A percentile compares a stretch with the other conserved stretches of the same genome.
phyloP scores from a whole-genome alignment of 2,797 vertebrate species.

The Otolemur crassicaudatus region DNA sequence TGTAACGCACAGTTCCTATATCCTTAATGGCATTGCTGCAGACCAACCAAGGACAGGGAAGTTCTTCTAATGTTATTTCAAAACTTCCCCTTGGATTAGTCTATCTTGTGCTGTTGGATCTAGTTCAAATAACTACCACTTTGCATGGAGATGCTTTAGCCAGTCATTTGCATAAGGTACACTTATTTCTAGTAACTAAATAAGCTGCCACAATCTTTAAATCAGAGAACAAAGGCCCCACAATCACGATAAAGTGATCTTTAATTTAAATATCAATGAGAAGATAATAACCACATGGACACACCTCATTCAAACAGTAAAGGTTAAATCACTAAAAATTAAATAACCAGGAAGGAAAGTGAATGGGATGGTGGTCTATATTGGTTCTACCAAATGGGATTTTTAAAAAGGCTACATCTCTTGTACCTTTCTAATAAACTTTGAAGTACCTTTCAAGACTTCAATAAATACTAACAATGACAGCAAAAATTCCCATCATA shows the following conservation, averaged over 20 bases:
- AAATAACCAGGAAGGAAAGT: not conserved
- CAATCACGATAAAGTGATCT: slow-evolving; percentile 3
- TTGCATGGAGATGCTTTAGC: not conserved
- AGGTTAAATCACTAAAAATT: slow-evolving; percentile 3
- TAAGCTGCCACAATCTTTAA: slow-evolving; percentile 30
- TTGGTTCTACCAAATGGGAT: not conserved
- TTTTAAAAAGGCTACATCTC: not conserved
- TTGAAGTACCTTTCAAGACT: not conserved
- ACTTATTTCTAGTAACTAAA: slow-evolving; percentile 33
- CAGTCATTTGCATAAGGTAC: not conserved
- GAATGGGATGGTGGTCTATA: not conserved
- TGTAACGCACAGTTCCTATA: not conserved
- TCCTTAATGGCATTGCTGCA: not conserved
- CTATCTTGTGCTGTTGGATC: not conserved
- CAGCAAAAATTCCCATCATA: not conserved
- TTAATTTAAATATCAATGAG: slow-evolving; percentile 49
- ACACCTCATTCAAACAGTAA: not conserved
- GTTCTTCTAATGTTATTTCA: not conserved
- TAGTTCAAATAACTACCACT: slow-evolving; percentile 27
- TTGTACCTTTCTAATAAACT: slow-evolving; percentile 2
- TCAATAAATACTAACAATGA: slow-evolving; percentile 36
- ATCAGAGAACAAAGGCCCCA: slow-evolving; percentile 27
- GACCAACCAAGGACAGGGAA: not conserved
- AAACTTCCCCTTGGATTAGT: not conserved
- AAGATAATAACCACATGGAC: not conserved